Evolutionary conservation across 2,113 vertebrate species (phyloP), one percentile per base, ranked within the genome.

Genomic region (Indri indri): DNA sequence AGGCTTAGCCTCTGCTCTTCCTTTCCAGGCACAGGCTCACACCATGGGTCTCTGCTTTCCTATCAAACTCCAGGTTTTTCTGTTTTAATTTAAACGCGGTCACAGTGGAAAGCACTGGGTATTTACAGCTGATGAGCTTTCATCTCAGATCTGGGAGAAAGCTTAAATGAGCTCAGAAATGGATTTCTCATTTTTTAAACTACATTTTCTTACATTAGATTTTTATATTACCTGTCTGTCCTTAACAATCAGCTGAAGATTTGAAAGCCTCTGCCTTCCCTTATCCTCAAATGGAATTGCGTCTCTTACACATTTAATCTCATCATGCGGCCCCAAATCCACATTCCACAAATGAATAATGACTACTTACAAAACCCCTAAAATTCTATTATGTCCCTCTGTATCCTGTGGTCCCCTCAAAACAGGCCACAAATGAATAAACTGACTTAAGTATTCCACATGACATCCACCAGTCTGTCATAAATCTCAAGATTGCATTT

Each of bases 191-290:
- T 47, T 86, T 91, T 93, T 82, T 73, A 82, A 86, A 87, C 14
- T 54, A 81, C 59, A 93, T 83, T 74, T 96, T 93, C 90, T 84
- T 76, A 59, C 77, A 95, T 80, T 93, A 84, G 66, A 70, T 97
- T 94, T 96, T 95, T 96, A 37, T 86, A 89, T 83, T 91, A 91
- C 83, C 59, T 97, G 54, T 68, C 61, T 96, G 87, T 91, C 91
- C 59, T 79, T 59, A 93, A 73, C 91, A 89, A 93, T 94, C 82
- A 94, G 73, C 17, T 34, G 61, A 66, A 81, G 90, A 63, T 70
- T 45, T 54, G 68, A 96, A 96, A 93, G 20, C 18, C 32, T 65
- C 71, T 80, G 50, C 22, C 57, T 57, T 59, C 34, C 40, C 84
- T 76, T 68, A 37, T 59, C 34, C 96, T 73, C 25, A 82, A 94